These are phyloP conservation scores for Cryptotermes secundus DNA, from an alignment of 1,140 invertebrate species.

Conservation along the genomic window DNA sequence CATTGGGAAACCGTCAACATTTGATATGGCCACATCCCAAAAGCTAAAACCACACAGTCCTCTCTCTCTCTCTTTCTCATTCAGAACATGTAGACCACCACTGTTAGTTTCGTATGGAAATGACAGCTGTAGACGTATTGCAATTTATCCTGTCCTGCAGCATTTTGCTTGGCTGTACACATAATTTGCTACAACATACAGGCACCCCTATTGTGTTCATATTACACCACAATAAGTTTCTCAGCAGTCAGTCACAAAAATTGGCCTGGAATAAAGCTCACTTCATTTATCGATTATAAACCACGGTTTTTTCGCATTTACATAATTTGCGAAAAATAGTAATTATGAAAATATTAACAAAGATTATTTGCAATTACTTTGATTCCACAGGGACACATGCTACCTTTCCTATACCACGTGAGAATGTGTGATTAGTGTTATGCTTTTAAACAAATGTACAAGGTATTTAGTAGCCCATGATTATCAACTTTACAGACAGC, in stretches of 20 bases:
- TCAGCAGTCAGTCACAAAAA: neutral
- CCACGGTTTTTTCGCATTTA: neutral
- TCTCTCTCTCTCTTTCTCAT: too few species aligned
- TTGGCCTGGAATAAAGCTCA: neutral
- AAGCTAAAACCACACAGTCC: too few species aligned
- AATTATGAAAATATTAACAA: conserved; percentile 15
- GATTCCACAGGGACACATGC: neutral
- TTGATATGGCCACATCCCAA: too few species aligned
- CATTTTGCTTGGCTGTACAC: too few species aligned
- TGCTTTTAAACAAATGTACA: neutral
- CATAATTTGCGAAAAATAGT: neutral
- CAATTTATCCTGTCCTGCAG: too few species aligned
- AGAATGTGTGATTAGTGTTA: neutral
- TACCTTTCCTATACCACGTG: neutral
- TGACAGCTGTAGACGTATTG: too few species aligned
- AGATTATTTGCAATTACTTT: neutral
- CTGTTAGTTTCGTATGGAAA: too few species aligned
- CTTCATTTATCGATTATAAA: neutral
- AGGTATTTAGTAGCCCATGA: neutral
- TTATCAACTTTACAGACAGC: too few species aligned
- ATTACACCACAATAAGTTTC: neutral
- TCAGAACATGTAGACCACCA: too few species aligned
- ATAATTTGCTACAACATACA: neutral
- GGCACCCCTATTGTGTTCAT: neutral
- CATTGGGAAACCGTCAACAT: too few species aligned